These are phyloP conservation scores for Ypsolopha scabrella DNA, from an alignment of 2,888 invertebrate genomes.

Conservation along the genomic window DNA sequence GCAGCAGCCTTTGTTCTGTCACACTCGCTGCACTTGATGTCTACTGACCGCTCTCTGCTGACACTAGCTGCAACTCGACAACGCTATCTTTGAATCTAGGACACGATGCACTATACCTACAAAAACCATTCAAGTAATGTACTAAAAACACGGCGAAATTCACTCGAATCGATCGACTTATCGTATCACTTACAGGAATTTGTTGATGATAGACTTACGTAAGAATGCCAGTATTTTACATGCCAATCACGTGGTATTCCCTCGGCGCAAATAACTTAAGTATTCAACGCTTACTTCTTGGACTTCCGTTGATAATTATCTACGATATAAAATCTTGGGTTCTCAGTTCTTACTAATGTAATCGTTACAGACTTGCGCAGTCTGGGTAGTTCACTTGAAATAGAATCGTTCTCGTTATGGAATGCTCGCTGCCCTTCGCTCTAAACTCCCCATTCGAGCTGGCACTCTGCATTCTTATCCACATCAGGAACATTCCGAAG, in stretches of 20 bases:
- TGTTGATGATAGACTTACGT: constrained; percentile 38
- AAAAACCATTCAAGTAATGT: too few relatives aligned
- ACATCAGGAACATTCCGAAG: constrained; percentile 38
- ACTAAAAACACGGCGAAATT: too few relatives aligned
- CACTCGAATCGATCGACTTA: not conserved
- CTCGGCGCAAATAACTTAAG: constrained; percentile 22
- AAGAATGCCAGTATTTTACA: constrained; percentile 32
- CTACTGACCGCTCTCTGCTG: not conserved
- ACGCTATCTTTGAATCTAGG: not conserved
- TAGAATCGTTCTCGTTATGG: not conserved
- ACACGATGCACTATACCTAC: not conserved
- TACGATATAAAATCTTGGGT: not conserved
- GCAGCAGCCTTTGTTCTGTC: not conserved
- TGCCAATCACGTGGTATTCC: constrained; percentile 34
- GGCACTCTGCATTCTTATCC: constrained; percentile 15
- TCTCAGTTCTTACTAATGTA: not conserved
- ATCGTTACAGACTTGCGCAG: not conserved
- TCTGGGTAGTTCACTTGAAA: not conserved
- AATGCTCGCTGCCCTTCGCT: not conserved
- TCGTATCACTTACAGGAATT: constrained; percentile 34
- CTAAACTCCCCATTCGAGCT: constrained; percentile 1
- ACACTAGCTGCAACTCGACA: not conserved
- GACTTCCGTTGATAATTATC: constrained; percentile 26
- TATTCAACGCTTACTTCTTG: constrained; percentile 29
- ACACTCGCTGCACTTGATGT: not conserved